These are phyloP conservation scores for Nannoperca australis DNA, from an alignment of 2,797 vertebrate genomes.

Conservation along the genomic window DNA sequence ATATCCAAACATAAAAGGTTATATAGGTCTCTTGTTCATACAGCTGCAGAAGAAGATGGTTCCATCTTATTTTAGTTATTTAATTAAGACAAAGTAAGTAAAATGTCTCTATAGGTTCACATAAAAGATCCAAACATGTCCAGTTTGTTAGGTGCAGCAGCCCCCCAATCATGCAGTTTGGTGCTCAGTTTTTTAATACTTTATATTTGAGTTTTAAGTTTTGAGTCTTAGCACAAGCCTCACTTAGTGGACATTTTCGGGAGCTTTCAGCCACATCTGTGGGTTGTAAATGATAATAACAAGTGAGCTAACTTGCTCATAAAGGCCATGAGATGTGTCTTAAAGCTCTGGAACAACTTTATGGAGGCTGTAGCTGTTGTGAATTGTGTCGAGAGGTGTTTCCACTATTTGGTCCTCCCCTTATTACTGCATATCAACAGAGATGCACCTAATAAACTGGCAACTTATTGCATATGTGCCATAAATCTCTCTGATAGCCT, in stretches of 20 bases:
- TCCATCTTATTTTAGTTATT: too few species aligned
- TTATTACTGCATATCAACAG: neutral
- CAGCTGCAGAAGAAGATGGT: neutral
- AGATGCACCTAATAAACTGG: conserved; percentile 26
- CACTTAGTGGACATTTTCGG: neutral
- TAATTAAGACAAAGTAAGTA: neutral
- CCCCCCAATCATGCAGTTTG: neutral
- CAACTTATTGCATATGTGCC: neutral
- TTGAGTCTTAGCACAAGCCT: neutral
- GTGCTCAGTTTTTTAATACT: too few species aligned
- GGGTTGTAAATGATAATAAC: neutral
- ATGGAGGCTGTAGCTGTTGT: neutral
- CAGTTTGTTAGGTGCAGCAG: neutral
- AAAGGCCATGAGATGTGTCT: neutral
- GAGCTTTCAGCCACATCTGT: neutral
- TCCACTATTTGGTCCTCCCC: neutral
- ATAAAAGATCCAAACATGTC: neutral
- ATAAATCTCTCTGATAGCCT: conserved; percentile 84
- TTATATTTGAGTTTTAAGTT: too few species aligned
- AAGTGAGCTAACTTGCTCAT: neutral
- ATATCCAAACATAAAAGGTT: neutral
- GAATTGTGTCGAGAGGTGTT: neutral
- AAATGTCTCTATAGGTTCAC: neutral
- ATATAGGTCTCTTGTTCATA: neutral
- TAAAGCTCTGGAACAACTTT: neutral